Evolutionary conservation across 1,140 invertebrate species (phyloP), one percentile per base, ranked within the genome.

Genomic region (Homarus americanus): DNA sequence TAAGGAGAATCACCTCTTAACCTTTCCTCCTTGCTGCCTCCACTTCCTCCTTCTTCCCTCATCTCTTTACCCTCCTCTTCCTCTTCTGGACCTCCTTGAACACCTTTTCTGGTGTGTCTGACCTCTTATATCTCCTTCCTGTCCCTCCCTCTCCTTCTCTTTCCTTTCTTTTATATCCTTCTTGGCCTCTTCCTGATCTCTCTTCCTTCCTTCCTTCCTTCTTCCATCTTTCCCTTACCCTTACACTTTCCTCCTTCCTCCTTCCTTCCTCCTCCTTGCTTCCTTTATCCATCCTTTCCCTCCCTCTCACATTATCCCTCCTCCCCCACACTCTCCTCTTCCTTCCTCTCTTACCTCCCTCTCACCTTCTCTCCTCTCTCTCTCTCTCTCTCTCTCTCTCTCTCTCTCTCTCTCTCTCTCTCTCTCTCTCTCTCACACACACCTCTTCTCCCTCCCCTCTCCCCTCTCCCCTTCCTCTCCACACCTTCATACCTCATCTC

Each of bases 371-470:
- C 63, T 53, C 36, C 82, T 44, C 41, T 28, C 82, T 66, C 17
- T 36, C 53, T 40, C 82, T 44, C 44, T 53, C 78, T 53, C 40
- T 53, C 78, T 80, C 78, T 53, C 78, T 53, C 78, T 76, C 73
- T 58, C 49, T 58, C 78, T 58, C 78, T 53, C 78, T 80, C 78
- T 80, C 78, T 80, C 44, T 44, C 80, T 63, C 80, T 36, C 40
- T 49, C 66, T 72, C 82, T 32, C 34, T 41, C 82, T 32, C 41
- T 63, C 41, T 78, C 34, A 24, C 75, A 15, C 75, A 17, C 1
- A n/a, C n/a, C n/a, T n/a, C n/a, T n/a, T 78, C 75, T 78, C 75
- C 17, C 75, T 78, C 17, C n/a, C n/a, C n/a, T n/a, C n/a, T n/a
- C n/a, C n/a, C n/a, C n/a, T n/a, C n/a, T n/a, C n/a, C n/a, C 75